These are phyloP conservation scores for Priapulus caudatus DNA, from an alignment of 2,888 invertebrate genomes.

Conservation along the genomic window DNA sequence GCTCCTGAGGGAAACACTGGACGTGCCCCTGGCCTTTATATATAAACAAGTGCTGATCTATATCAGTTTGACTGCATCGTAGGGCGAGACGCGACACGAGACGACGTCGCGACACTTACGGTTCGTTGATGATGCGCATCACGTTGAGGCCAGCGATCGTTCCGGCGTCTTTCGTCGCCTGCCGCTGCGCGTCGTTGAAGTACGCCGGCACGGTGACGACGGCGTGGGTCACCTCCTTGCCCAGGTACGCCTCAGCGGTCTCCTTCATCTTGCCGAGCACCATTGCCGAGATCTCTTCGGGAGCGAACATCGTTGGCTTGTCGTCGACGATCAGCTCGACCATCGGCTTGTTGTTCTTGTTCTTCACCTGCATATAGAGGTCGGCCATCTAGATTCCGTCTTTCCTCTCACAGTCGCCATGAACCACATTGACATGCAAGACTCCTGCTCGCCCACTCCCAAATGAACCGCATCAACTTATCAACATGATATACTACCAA, in stretches of 20 bases:
- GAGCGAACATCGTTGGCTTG: slow-evolving; percentile 67
- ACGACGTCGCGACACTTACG: slow-evolving; percentile 23
- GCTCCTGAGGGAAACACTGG: too few relatives aligned
- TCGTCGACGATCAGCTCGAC: slow-evolving; percentile 72
- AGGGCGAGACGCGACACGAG: too few relatives aligned
- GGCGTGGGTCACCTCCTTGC: slow-evolving; percentile 75
- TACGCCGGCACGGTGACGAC: slow-evolving; percentile 94
- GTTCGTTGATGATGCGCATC: slow-evolving; percentile 95
- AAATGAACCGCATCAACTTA: too few relatives aligned
- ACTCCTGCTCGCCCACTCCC: too few relatives aligned
- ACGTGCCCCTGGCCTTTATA: too few relatives aligned
- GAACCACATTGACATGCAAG: too few relatives aligned
- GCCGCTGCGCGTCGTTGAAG: slow-evolving; percentile 98
- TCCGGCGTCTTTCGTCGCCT: slow-evolving; percentile 97
- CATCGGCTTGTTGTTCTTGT: slow-evolving; percentile 84
- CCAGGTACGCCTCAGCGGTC: slow-evolving; percentile 92
- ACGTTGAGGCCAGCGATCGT: slow-evolving; percentile 80
- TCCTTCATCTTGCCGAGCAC: slow-evolving; percentile 95
- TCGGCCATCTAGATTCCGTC: too few relatives aligned
- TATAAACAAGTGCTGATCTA: too few relatives aligned
- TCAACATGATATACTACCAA: too few relatives aligned
- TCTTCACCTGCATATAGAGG: slow-evolving; percentile 46
- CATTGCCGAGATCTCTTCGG: slow-evolving; percentile 99
- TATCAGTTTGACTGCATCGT: too few relatives aligned
- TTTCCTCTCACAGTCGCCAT: too few relatives aligned